phyloP scores from a whole-genome alignment of 2,797 vertebrate species.

The Callimico goeldii region DNA sequence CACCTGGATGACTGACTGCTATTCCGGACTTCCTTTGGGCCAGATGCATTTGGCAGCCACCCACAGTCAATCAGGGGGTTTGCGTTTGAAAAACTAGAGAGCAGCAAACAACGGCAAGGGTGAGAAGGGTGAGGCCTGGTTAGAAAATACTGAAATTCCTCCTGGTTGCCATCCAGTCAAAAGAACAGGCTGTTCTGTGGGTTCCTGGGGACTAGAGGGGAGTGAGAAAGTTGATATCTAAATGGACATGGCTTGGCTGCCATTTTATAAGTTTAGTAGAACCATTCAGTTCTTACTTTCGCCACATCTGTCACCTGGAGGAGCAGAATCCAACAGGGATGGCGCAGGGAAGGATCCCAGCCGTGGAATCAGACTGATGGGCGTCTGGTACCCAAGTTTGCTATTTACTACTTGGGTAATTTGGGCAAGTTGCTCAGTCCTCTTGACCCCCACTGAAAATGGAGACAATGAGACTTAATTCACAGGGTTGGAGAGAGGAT shows the following conservation, averaged over 20 bases:
- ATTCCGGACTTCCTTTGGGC: background rate
- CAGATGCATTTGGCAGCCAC: constrained; percentile 64
- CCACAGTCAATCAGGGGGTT: background rate
- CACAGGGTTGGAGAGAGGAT: rapidly evolving
- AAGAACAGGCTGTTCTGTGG: constrained; percentile 43
- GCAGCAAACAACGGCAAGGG: constrained; percentile 38
- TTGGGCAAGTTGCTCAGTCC: rapidly evolving
- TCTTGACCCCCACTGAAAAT: background rate
- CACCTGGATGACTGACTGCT: constrained; percentile 68
- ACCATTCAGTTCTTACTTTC: background rate
- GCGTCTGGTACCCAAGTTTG: background rate
- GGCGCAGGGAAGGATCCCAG: rapidly evolving
- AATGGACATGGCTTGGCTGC: rapidly evolving
- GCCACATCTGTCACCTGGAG: background rate
- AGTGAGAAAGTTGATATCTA: rapidly evolving
- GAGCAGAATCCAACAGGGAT: rapidly evolving
- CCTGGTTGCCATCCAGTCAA: constrained; percentile 3
- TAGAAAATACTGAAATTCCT: constrained; percentile 51
- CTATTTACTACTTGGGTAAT: background rate
- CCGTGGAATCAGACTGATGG: background rate
- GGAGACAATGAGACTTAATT: rapidly evolving
- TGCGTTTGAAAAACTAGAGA: constrained; percentile 43
- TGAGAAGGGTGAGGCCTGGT: constrained; percentile 43
- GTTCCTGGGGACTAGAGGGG: background rate
- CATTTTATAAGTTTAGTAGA: background rate